These are phyloP conservation scores for Ptychodera flava DNA, from an alignment of 35 echinoderm and acorn worm species.

Conservation along the genomic window DNA sequence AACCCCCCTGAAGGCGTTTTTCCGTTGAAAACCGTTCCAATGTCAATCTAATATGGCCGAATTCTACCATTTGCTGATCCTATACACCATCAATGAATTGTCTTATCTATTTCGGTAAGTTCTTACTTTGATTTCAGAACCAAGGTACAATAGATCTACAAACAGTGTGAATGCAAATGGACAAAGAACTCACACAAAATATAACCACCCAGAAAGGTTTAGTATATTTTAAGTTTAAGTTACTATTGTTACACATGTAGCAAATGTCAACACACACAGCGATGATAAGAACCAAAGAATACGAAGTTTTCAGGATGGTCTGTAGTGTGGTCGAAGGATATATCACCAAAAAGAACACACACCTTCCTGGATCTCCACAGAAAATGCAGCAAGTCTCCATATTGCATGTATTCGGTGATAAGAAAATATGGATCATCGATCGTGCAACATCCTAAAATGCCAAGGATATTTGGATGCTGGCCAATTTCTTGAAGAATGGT, in stretches of 20 bases:
- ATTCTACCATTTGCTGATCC: too few species aligned
- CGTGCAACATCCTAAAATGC: slow-evolving; percentile 68
- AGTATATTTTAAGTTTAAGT: background rate
- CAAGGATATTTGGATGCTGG: slow-evolving; percentile 70
- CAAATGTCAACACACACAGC: background rate
- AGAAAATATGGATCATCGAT: slow-evolving; percentile 60
- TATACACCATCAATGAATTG: too few species aligned
- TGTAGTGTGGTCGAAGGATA: background rate
- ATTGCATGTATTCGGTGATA: slow-evolving; percentile 92
- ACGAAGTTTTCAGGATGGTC: slow-evolving; percentile 10
- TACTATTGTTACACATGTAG: background rate
- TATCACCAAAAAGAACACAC: background rate
- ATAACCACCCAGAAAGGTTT: background rate
- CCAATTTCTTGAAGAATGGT: slow-evolving; percentile 82
- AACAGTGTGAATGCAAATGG: too few species aligned
- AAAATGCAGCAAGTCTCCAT: slow-evolving; percentile 87
- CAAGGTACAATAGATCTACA: too few species aligned
- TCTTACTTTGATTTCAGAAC: too few species aligned
- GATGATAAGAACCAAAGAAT: background rate
- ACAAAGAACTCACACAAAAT: too few species aligned
- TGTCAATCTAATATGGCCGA: background rate
- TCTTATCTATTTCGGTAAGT: too few species aligned
- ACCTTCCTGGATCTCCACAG: slow-evolving; percentile 76
- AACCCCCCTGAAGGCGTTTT: background rate
- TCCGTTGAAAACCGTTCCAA: background rate